Conservation (phyloP, 2,797 vertebrate genomes). For the Danio kyathit region DNA sequence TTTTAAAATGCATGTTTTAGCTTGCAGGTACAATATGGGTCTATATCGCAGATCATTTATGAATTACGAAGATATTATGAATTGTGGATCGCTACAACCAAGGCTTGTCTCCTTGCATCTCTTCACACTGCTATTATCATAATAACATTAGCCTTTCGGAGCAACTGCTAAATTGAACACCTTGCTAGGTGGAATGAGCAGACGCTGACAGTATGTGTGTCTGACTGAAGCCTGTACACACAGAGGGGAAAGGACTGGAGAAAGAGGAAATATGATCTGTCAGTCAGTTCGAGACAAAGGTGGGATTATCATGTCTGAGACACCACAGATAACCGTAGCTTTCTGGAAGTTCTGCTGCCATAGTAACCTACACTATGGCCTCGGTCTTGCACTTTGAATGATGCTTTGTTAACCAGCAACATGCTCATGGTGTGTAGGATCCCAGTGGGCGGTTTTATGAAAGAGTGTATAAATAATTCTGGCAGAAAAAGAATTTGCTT, state of each 20-base stretch:
- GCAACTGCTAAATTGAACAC: not conserved
- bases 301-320: conserved; percentile 60
- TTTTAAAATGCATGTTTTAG: conserved; percentile 28
- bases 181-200: conserved; percentile 6
- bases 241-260: conserved; percentile 34
- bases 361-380: conserved; percentile 31
- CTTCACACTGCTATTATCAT: conserved; percentile 4
- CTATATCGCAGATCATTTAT: conserved; percentile 12
- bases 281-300: conserved; percentile 57
- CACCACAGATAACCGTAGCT: conserved; percentile 23
- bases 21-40: conserved; percentile 21
- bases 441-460: not conserved
- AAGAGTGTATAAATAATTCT: conserved; percentile 7
- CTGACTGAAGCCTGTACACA: conserved; percentile 22
- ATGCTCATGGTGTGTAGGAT: conserved; percentile 8
- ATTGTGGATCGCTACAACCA: not conserved
- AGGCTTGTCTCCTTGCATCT: conserved; percentile 10
- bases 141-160: conserved; percentile 9
- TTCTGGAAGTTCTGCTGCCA: conserved; percentile 35
- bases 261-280: conserved; percentile 51
- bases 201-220: not conserved
- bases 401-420: not conserved
- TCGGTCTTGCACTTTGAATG: conserved; percentile 21
- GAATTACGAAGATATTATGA: not conserved
- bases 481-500: conserved; percentile 6